Conservation (phyloP, 2,888 invertebrate species). For the Camptogramma bilineatum region DNA sequence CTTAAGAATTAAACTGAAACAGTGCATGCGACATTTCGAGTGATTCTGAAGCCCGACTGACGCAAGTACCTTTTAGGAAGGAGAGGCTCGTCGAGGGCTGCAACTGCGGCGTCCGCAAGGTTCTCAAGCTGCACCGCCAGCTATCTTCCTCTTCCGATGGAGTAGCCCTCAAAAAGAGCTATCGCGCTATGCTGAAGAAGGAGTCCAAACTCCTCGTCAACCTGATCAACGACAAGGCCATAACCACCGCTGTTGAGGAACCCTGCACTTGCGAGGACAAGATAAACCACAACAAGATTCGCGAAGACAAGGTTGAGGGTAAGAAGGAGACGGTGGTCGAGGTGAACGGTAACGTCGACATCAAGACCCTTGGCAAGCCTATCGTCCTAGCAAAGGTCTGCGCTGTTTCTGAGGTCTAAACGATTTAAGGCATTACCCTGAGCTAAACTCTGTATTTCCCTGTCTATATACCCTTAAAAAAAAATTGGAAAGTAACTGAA, state of each 20-base stretch:
- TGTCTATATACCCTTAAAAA: no score
- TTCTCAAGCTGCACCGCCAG: conserved; percentile 61
- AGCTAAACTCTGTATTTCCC: no score
- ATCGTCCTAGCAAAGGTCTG: conserved; percentile 34
- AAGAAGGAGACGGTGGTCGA: conserved; percentile 58
- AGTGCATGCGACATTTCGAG: neutral
- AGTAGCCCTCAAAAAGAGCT: conserved; percentile 28
- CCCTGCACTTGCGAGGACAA: conserved; percentile 46
- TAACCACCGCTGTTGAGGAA: conserved; percentile 47
- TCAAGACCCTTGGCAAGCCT: conserved; percentile 9
- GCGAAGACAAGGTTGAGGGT: conserved; percentile 46
- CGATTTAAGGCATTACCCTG: no score
- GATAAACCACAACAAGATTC: conserved; percentile 51
- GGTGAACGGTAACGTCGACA: conserved; percentile 63
- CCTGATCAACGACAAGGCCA: conserved; percentile 47
- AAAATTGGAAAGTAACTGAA: no score
- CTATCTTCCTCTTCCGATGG: conserved; percentile 74
- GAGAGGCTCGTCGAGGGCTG: conserved; percentile 65
- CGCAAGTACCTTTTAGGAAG: conserved; percentile 50
- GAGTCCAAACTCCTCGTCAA: conserved; percentile 56
- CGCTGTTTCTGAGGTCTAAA: conserved; percentile 64
- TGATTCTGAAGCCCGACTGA: neutral
- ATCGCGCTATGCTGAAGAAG: conserved; percentile 46
- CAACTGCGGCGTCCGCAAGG: conserved; percentile 66
- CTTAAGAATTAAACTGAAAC: no score